A percentile compares a stretch with the other conserved stretches of the same genome.
phyloP scores from a whole-genome alignment of 2,113 vertebrate species.

The Urocitellus parryii region DNA sequence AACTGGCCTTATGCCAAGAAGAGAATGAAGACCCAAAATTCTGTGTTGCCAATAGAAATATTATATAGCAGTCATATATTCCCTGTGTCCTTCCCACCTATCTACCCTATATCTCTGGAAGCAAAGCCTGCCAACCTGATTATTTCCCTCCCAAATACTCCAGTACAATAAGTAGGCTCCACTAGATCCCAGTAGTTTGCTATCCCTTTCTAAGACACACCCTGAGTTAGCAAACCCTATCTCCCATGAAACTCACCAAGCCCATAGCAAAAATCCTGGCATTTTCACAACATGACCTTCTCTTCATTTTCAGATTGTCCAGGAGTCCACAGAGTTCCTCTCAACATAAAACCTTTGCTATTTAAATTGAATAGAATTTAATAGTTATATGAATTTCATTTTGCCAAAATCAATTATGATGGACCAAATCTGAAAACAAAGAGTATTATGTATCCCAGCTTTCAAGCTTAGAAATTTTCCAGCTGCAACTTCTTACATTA shows the following conservation, averaged over 20 bases:
- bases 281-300: no score
- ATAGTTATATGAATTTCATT: no score
- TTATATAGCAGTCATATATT: not conserved
- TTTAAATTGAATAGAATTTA: no score
- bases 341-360: no score
- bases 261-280: not conserved
- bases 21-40: constrained; percentile 27
- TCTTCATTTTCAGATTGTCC: no score
- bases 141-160: not conserved
- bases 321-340: no score
- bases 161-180: not conserved
- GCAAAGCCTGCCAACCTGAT: not conserved
- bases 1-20: not conserved
- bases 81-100: not conserved
- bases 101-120: not conserved
- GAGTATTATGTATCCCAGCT: no score
- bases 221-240: not conserved
- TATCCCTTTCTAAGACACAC: not conserved
- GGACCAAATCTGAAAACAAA: no score
- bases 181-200: not conserved
- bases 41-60: not conserved
- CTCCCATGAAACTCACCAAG: not conserved
- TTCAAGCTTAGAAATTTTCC: no score
- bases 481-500: no score
- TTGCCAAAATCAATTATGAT: no score